A percentile compares a stretch with the other conserved stretches of the same genome.
Evolutionary conservation across 2,888 invertebrate species (phyloP).

Genomic region (Andricus curvator): DNA sequence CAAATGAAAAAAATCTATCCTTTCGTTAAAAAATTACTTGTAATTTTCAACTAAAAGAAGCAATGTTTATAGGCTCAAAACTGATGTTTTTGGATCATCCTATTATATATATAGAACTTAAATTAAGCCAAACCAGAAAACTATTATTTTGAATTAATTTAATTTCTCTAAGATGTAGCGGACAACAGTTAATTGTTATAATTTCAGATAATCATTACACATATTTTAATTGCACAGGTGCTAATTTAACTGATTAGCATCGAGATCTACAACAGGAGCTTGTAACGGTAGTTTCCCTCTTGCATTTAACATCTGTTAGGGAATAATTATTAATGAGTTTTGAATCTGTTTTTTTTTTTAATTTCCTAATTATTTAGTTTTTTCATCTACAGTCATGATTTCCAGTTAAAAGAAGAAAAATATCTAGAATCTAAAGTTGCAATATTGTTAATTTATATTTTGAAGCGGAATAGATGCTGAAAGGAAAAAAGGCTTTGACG

Average conservation of each 20-base stretch:
- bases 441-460: not conserved
- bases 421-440: not conserved
- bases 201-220: not conserved
- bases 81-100: no score
- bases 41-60: no score
- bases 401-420: not conserved
- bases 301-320: not conserved
- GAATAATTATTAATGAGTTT: not conserved
- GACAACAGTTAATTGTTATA: not conserved
- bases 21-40: no score
- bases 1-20: no score
- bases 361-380: not conserved
- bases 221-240: constrained; percentile 15
- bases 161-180: not conserved
- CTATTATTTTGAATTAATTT: no score
- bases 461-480: not conserved
- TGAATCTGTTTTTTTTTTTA: not conserved
- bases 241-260: constrained; percentile 29
- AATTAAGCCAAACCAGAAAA: no score
- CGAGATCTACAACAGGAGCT: not conserved
- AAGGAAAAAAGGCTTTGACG: not conserved
- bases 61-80: no score
- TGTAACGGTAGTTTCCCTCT: not conserved
- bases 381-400: not conserved
- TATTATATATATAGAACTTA: no score